These are phyloP conservation scores for Xiphophorus couchianus DNA, from an alignment of 2,113 vertebrate species.

Conservation along the genomic window DNA sequence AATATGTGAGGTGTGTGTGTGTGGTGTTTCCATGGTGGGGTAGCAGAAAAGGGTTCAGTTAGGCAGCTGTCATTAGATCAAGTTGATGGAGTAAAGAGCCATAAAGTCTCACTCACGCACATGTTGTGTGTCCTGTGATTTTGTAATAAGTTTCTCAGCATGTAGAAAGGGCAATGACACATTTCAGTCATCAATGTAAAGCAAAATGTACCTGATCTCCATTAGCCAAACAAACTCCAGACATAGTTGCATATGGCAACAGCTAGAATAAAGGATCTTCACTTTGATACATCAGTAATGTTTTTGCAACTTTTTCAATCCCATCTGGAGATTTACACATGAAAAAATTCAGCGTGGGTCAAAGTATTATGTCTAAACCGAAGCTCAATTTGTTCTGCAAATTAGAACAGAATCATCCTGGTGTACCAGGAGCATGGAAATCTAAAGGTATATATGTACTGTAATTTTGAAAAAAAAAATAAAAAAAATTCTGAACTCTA, in stretches of 20 bases:
- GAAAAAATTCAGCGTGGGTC: conserved; percentile 1
- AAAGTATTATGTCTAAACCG: not conserved
- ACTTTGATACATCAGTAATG: conserved; percentile 17
- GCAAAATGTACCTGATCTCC: conserved; percentile 34
- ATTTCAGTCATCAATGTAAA: conserved; percentile 43
- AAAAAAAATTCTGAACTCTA: too few relatives aligned
- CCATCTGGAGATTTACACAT: conserved; percentile 10
- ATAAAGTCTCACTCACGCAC: not conserved
- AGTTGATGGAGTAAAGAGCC: conserved; percentile 28
- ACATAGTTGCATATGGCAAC: not conserved
- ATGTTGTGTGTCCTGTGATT: conserved; percentile 23
- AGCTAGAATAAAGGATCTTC: not conserved
- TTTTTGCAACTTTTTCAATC: conserved; percentile 2
- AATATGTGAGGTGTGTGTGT: conserved; percentile 15
- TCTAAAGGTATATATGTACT: not conserved
- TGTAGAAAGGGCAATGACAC: conserved; percentile 51
- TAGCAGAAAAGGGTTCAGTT: conserved; percentile 39
- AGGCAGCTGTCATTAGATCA: conserved; percentile 42
- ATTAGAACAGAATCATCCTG: not conserved
- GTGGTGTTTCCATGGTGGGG: conserved; percentile 2
- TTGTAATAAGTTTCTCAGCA: conserved; percentile 49
- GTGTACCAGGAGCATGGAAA: not conserved
- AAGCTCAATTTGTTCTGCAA: not conserved
- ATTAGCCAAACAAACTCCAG: conserved; percentile 1
- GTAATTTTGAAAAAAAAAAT: not conserved